Conservation (phyloP, 1,140 invertebrate species). For the Bicyclus anynana region DNA sequence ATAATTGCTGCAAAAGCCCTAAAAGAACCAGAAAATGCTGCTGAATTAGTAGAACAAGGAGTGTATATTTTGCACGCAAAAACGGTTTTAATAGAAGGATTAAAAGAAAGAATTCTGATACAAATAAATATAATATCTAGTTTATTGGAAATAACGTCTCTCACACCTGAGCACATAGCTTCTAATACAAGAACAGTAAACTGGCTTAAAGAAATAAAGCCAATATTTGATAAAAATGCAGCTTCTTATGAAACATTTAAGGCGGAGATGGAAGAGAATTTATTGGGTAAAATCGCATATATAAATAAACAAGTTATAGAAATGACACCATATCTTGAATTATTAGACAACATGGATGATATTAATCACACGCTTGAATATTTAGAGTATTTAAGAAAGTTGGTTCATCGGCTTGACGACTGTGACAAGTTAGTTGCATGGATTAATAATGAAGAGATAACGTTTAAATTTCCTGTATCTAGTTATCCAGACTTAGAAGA, state of each 20-base stretch:
- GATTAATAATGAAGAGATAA: constrained; percentile 93
- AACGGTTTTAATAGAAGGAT: constrained; percentile 78
- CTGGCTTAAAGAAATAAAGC: constrained; percentile 85
- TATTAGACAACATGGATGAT: constrained; percentile 85
- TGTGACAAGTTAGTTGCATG: constrained; percentile 86
- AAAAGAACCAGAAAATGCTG: constrained; percentile 82
- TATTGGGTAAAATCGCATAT: constrained; percentile 82
- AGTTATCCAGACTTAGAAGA: constrained; percentile 87
- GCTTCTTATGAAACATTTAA: constrained; percentile 87
- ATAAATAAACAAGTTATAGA: constrained; percentile 84
- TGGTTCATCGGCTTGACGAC: constrained; percentile 85
- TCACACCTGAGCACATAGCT: constrained; percentile 82
- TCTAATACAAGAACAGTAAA: constrained; percentile 83
- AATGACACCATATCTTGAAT: constrained; percentile 82
- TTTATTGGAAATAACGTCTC: constrained; percentile 82
- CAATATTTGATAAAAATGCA: constrained; percentile 84
- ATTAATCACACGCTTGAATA: constrained; percentile 81
- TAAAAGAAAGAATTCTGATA: constrained; percentile 80
- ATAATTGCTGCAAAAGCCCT: constrained; percentile 78
- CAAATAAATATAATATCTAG: constrained; percentile 80
- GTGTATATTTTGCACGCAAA: constrained; percentile 82
- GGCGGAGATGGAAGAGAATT: constrained; percentile 87
- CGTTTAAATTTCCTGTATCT: constrained; percentile 88
- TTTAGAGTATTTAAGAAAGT: constrained; percentile 83
- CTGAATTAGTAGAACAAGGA: constrained; percentile 84